A percentile compares a stretch with the other conserved stretches of the same genome.
Conservation (phyloP, 92 coral and sea anemone genomes). For the Zoanthus sansibaricus region DNA sequence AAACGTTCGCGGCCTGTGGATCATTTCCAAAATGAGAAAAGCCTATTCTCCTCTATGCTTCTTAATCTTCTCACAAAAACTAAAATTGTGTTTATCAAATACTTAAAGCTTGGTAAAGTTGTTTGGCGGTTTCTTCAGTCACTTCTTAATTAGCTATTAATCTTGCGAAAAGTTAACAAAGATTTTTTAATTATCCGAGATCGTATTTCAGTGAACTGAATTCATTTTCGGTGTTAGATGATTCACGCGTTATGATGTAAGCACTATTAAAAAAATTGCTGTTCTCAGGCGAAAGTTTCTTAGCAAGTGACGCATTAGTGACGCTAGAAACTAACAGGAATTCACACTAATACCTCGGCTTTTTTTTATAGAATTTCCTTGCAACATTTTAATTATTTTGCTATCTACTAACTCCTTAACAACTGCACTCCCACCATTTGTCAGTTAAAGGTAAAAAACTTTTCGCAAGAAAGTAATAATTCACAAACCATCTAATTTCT, state of each 20-base stretch:
- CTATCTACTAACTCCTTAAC: background rate
- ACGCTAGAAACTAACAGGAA: conserved; percentile 34
- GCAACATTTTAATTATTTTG: background rate
- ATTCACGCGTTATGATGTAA: conserved; percentile 35
- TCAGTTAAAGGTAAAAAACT: background rate
- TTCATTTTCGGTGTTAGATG: conserved; percentile 12
- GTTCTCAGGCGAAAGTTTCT: background rate
- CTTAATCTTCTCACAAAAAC: conserved; percentile 57
- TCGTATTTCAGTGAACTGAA: conserved; percentile 78
- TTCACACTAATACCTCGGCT: conserved; percentile 11
- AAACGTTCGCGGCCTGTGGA: background rate
- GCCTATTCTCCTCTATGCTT: conserved; percentile 21
- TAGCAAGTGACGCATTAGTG: conserved; percentile 28
- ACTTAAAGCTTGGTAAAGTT: conserved; percentile 69
- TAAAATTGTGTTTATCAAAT: conserved; percentile 67
- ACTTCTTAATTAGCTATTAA: conserved; percentile 96
- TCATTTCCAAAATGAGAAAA: conserved; percentile 25
- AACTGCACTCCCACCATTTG: conserved; percentile 18
- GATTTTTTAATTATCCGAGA: conserved; percentile 93
- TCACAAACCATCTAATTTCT: background rate
- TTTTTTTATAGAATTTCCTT: background rate
- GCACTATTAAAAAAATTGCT: background rate
- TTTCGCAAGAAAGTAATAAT: background rate
- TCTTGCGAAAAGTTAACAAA: conserved; percentile 94
- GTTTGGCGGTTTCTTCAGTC: conserved; percentile 88